Percentiles rank a stretch among this genome's conserved stretches.
phyloP scores from a whole-genome alignment of 2,797 vertebrate species.

The Coccyzus lansbergi region DNA sequence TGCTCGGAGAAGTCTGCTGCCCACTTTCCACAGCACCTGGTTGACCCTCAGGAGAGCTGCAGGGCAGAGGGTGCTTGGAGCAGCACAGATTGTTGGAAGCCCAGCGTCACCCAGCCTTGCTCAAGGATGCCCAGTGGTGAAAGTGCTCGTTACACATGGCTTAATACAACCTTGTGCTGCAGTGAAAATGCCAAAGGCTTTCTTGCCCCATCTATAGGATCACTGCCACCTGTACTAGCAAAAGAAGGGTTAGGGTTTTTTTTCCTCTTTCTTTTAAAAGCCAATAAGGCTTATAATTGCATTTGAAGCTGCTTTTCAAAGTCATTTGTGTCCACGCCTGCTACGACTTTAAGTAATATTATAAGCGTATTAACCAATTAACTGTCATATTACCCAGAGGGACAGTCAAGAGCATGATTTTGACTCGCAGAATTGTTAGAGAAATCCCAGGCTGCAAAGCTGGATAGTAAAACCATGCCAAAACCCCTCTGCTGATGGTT shows the following conservation, averaged over 20 bases:
- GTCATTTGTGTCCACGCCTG: neutral
- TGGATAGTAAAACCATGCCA: slow-evolving; percentile 9
- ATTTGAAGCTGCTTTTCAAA: slow-evolving; percentile 54
- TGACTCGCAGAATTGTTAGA: neutral
- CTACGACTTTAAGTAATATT: slow-evolving; percentile 6
- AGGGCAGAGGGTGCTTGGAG: neutral
- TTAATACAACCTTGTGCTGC: fast-evolving
- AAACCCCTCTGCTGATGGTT: slow-evolving; percentile 4
- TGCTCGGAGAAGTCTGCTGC: neutral
- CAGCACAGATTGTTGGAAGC: neutral
- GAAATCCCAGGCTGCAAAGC: slow-evolving; percentile 47
- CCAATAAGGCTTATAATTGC: slow-evolving; percentile 10
- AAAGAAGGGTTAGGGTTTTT: neutral
- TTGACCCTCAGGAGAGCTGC: fast-evolving
- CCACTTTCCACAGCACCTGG: fast-evolving
- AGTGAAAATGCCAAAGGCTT: neutral
- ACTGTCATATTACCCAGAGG: slow-evolving; percentile 47
- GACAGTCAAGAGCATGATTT: slow-evolving; percentile 26
- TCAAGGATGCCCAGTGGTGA: neutral
- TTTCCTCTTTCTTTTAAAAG: slow-evolving; percentile 9
- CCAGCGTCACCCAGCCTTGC: neutral
- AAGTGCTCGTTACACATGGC: fast-evolving
- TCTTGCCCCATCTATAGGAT: neutral
- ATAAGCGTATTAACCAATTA: slow-evolving; percentile 54
- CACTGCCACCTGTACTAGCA: neutral